Conservation (phyloP, 30 jellyfish, hydroid and myxozoan genomes). For the Aurelia aurita complex sp. Pacific region DNA sequence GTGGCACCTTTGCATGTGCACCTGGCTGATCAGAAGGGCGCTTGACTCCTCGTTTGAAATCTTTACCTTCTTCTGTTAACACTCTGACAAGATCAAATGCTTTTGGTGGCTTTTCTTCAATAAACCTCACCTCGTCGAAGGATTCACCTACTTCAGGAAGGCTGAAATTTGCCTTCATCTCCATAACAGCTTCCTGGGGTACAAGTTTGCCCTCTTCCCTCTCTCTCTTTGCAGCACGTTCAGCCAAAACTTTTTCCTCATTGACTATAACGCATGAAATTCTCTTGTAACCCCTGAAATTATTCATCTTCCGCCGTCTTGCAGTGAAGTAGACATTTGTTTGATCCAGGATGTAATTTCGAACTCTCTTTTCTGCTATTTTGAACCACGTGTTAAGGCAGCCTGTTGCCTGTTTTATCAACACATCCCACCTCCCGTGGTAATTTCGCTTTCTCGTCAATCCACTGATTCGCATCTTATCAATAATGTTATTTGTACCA, state of each 20-base stretch:
- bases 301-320: constrained; percentile 88
- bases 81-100: constrained; percentile 70
- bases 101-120: constrained; percentile 73
- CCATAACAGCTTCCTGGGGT: constrained; percentile 94
- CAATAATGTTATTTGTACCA: constrained; percentile 96
- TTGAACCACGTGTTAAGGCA: constrained; percentile 77
- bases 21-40: not conserved
- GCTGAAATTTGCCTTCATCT: constrained; percentile 91
- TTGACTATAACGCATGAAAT: constrained; percentile 92
- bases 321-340: constrained; percentile 97
- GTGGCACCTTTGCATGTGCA: constrained; percentile 33
- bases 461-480: constrained; percentile 84
- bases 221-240: constrained; percentile 77
- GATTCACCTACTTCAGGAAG: constrained; percentile 97
- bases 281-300: constrained; percentile 85
- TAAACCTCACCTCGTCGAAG: constrained; percentile 85
- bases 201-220: constrained; percentile 92
- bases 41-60: constrained; percentile 31
- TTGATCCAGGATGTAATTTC: constrained; percentile 93
- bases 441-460: constrained; percentile 87
- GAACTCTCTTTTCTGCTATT: constrained; percentile 85
- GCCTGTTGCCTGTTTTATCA: constrained; percentile 92
- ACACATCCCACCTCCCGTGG: constrained; percentile 99
- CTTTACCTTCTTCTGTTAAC: constrained; percentile 70
- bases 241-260: constrained; percentile 60